A percentile compares a stretch with the other conserved stretches of the same genome.
phyloP scores from a whole-genome alignment of 2,113 vertebrate species.

The Cottus gobio region DNA sequence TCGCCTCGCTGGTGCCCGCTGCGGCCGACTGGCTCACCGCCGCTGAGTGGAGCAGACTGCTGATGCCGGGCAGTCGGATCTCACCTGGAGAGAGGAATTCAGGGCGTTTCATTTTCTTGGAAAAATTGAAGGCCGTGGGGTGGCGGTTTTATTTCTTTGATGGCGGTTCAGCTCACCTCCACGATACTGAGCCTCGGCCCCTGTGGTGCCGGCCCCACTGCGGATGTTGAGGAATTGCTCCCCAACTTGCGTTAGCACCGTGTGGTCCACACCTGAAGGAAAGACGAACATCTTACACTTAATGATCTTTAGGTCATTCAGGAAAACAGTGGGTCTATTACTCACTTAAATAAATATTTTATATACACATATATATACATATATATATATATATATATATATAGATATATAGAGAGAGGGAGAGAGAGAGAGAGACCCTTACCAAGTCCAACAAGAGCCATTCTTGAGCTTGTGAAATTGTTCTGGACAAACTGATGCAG shows the following conservation, averaged over 20 bases:
- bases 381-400: neutral
- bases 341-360: too few species aligned
- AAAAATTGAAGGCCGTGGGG: neutral
- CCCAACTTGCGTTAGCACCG: constrained; percentile 90
- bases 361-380: too few species aligned
- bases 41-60: constrained; percentile 88
- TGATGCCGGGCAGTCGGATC: constrained; percentile 82
- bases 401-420: neutral
- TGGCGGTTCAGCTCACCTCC: constrained; percentile 84
- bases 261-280: constrained; percentile 89
- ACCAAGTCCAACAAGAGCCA: constrained; percentile 97
- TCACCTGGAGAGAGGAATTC: constrained; percentile 83
- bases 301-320: neutral
- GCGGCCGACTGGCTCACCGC: constrained; percentile 88
- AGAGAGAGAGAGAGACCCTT: too few species aligned
- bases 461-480: constrained; percentile 90
- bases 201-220: constrained; percentile 86
- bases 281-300: neutral
- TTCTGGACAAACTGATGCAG: constrained; percentile 83
- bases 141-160: neutral
- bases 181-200: constrained; percentile 86
- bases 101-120: neutral
- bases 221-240: constrained; percentile 97
- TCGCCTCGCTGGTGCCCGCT: constrained; percentile 84
- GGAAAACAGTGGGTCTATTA: neutral